Conservation (phyloP, 1,140 invertebrate genomes). For the Helicoverpa zea region DNA sequence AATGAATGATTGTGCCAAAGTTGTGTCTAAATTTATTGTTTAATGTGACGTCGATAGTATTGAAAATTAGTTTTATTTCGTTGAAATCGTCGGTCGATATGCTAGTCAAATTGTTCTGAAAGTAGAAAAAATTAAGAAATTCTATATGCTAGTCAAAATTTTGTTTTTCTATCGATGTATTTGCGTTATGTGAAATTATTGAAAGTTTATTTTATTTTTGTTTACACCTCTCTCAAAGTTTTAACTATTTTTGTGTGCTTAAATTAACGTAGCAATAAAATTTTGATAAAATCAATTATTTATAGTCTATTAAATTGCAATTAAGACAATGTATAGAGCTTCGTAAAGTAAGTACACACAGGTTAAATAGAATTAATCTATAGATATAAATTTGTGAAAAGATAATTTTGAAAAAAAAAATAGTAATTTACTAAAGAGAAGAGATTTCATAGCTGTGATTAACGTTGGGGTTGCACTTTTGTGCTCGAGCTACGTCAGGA, state of each 20-base stretch:
- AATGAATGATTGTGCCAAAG: slow-evolving; percentile 82
- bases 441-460: slow-evolving; percentile 85
- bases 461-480: slow-evolving; percentile 78
- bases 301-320: slow-evolving; percentile 78
- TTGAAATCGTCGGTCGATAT: slow-evolving; percentile 66
- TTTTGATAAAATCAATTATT: slow-evolving; percentile 86
- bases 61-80: slow-evolving; percentile 51
- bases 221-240: slow-evolving; percentile 69
- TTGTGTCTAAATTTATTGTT: slow-evolving; percentile 71
- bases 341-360: slow-evolving; percentile 84
- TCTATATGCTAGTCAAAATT: slow-evolving; percentile 84
- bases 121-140: slow-evolving; percentile 72
- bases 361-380: slow-evolving; percentile 80
- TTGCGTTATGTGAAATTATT: slow-evolving; percentile 50
- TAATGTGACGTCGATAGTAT: slow-evolving; percentile 54
- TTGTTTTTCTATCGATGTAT: slow-evolving; percentile 67
- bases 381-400: slow-evolving; percentile 69
- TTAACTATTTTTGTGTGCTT: slow-evolving; percentile 75
- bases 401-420: slow-evolving; percentile 62
- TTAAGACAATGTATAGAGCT: slow-evolving; percentile 86
- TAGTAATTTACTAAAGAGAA: slow-evolving; percentile 77
- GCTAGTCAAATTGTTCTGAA: slow-evolving; percentile 83
- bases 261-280: slow-evolving; percentile 81
- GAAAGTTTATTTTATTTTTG: slow-evolving; percentile 68
- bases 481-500: slow-evolving; percentile 74